phyloP scores from a whole-genome alignment of 2,888 invertebrate genomes.

The Hypolimnas misippus region DNA sequence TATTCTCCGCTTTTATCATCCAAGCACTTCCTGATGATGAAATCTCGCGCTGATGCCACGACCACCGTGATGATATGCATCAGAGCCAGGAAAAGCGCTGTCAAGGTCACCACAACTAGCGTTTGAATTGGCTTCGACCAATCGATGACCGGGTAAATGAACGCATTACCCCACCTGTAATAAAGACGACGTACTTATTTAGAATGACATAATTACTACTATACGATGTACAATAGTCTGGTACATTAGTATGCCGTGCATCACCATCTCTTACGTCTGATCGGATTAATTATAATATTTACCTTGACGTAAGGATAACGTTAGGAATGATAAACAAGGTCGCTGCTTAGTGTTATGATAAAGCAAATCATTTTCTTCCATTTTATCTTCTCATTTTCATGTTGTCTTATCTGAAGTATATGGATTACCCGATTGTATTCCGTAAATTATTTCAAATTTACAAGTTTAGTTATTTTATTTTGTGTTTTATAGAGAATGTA shows the following conservation, averaged over 20 bases:
- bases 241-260: constrained; percentile 38
- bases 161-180: constrained; percentile 86
- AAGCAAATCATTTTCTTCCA: background rate
- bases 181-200: background rate
- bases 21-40: constrained; percentile 55
- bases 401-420: background rate
- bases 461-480: no score
- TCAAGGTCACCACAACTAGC: constrained; percentile 86
- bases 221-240: constrained; percentile 20
- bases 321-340: constrained; percentile 30
- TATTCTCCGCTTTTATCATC: constrained; percentile 61
- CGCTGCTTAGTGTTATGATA: background rate
- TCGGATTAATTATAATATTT: constrained; percentile 30
- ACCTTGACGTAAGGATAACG: constrained; percentile 41
- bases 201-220: constrained; percentile 3
- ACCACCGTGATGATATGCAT: constrained; percentile 86
- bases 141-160: constrained; percentile 91
- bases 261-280: constrained; percentile 23
- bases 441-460: no score
- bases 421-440: no score
- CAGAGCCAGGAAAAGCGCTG: constrained; percentile 86
- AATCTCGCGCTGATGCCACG: constrained; percentile 80
- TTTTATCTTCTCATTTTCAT: background rate
- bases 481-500: no score
- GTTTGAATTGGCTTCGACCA: constrained; percentile 89